phyloP scores from a whole-genome alignment of 2,888 invertebrate species.

The Drosophila ustulata region DNA sequence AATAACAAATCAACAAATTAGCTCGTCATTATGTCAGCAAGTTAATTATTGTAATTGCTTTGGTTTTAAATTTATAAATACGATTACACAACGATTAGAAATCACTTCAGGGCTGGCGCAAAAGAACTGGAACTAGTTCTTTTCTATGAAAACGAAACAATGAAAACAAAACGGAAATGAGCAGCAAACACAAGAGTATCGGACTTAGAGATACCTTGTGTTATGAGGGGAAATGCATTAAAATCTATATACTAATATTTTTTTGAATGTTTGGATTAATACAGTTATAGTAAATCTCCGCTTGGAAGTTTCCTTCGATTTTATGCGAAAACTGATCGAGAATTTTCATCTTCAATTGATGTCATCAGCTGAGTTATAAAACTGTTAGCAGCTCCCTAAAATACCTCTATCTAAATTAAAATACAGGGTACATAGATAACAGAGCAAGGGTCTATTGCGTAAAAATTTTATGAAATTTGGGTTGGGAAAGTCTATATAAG shows the following conservation, averaged over 20 bases:
- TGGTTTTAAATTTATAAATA: constrained; percentile 59
- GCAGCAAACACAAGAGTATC: neutral
- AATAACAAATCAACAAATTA: constrained; percentile 31
- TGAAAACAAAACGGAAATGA: neutral
- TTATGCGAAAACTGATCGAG: neutral
- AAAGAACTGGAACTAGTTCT: constrained; percentile 20
- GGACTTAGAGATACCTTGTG: constrained; percentile 2
- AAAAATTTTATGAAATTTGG: constrained; percentile 13
- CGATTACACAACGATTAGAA: constrained; percentile 34
- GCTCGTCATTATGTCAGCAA: constrained; percentile 44
- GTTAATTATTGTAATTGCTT: constrained; percentile 69
- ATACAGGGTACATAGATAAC: neutral
- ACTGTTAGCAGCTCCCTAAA: neutral
- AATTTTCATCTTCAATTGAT: neutral
- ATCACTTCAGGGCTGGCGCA: constrained; percentile 48
- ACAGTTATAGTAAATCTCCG: neutral
- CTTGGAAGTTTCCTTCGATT: neutral
- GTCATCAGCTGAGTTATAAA: neutral
- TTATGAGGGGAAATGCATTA: neutral
- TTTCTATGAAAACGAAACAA: neutral
- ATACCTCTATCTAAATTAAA: neutral
- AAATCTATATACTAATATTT: neutral
- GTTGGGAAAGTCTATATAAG: constrained; percentile 57
- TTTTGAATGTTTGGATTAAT: neutral
- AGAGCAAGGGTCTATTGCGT: neutral